Conservation (phyloP, 2,797 vertebrate species). For the Notolepis coatsorum region DNA sequence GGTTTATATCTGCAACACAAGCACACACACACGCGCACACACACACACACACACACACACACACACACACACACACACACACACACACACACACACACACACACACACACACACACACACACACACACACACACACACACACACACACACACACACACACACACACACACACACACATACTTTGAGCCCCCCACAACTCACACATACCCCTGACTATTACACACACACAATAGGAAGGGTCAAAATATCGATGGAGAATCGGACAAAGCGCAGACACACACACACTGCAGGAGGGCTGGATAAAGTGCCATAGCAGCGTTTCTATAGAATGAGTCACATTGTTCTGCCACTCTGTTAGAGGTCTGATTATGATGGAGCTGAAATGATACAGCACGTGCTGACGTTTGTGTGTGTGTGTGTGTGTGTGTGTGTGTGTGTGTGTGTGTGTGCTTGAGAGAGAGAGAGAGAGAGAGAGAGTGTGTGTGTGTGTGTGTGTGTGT, state of each 20-base stretch:
- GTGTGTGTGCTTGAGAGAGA: slow-evolving; percentile 8
- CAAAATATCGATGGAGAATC: slow-evolving; percentile 23
- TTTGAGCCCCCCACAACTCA: no score
- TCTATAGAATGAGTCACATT: no score
- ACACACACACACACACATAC: slow-evolving; percentile 39
- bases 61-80: neutral
- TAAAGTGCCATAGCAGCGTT: neutral
- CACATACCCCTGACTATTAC: no score
- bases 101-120: slow-evolving; percentile 27
- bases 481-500: slow-evolving; percentile 34
- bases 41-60: no score
- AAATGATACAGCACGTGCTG: neutral
- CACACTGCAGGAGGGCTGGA: slow-evolving; percentile 38
- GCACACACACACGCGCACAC: no score
- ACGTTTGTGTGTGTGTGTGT: slow-evolving; percentile 17
- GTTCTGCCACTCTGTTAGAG: no score
- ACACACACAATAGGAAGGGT: slow-evolving; percentile 43
- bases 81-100: slow-evolving; percentile 1
- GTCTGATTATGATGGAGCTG: neutral
- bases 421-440: slow-evolving; percentile 25
- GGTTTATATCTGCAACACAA: slow-evolving; percentile 68
- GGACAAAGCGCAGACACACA: no score
- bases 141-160: slow-evolving; percentile 39
- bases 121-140: slow-evolving; percentile 37
- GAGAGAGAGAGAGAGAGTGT: slow-evolving; percentile 37